Evolutionary conservation across 2,797 vertebrate species (phyloP), one percentile per base, ranked within the genome.

Genomic region (Jordanella pulchra): DNA sequence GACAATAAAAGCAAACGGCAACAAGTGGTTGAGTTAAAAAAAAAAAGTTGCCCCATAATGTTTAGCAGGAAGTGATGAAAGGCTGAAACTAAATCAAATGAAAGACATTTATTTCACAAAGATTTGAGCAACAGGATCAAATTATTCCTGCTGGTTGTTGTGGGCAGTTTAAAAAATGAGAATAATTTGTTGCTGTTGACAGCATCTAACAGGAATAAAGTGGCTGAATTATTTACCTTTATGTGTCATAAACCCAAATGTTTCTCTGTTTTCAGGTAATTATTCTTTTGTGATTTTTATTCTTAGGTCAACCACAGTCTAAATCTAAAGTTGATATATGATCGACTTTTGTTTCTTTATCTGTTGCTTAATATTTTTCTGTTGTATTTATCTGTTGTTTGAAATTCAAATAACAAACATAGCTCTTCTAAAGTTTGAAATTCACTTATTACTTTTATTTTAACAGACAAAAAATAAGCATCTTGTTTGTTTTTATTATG

Each of bases 11-110:
- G 44, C 50, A 78, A 28, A 65, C 55, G 73, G 4, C 78, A 75
- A 81, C 77, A 78, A 84, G 84, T 56, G 72, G 74, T 67, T 70
- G 21, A 73, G 2, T 70, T 72, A 50, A 27, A 63, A 72, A 65
- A 71, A 75, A 11, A 30, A 28, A 56, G 14, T 12, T 13, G 10
- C 12, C 56, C 76, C 76, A 23, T 73, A 73, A 87, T 82, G 82
- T 76, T 75, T 82, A 18, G 76, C 82, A 89, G 75, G 81, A 68
- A 58, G 35, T 53, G 73, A 83, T 80, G 80, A 89, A 84, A 89
- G 71, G 25, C 48, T 28, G 47, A n/a, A 67, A 65, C 67, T 54
- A 66, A 70, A 21, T 45, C 53, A 65, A 67, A 67, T 55, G 35
- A 10, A 76, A 4, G 30, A 21, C 28, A 54, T 65, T 73, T n/a